These are phyloP conservation scores for Charina bottae DNA, from an alignment of 2,113 vertebrate species.

Conservation along the genomic window DNA sequence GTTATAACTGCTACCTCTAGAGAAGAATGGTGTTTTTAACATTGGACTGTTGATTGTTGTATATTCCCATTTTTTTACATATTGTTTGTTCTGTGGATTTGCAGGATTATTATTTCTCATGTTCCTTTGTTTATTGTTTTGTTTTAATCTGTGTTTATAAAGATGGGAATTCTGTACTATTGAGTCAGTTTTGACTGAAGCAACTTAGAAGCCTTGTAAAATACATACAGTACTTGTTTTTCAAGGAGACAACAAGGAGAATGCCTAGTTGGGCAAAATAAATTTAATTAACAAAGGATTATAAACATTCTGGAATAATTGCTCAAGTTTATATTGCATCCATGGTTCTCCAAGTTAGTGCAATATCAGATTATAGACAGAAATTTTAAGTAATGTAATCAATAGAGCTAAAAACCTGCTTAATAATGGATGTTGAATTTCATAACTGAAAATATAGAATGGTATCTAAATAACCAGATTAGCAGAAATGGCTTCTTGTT, in stretches of 20 bases:
- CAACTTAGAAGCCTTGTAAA: not conserved
- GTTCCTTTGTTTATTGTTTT: no score
- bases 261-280: not conserved
- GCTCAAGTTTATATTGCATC: not conserved
- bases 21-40: not conserved
- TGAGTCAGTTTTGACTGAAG: not conserved
- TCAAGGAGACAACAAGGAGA: not conserved
- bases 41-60: not conserved
- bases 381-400: not conserved
- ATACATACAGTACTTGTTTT: not conserved
- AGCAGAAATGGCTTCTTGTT: not conserved
- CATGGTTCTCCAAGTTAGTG: not conserved
- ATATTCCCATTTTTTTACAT: not conserved
- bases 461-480: slow-evolving; percentile 10
- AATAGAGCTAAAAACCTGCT: not conserved
- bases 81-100: not conserved
- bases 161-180: not conserved
- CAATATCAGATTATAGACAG: not conserved
- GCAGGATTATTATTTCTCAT: no score
- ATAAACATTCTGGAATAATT: not conserved
- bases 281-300: not conserved
- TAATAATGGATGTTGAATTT: slow-evolving; percentile 19
- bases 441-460: slow-evolving; percentile 1
- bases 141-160: no score
- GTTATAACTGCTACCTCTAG: not conserved